Evolutionary conservation across 2,888 invertebrate genomes (phyloP), one percentile per base, ranked within the genome.

Genomic region (Vanessa cardui): DNA sequence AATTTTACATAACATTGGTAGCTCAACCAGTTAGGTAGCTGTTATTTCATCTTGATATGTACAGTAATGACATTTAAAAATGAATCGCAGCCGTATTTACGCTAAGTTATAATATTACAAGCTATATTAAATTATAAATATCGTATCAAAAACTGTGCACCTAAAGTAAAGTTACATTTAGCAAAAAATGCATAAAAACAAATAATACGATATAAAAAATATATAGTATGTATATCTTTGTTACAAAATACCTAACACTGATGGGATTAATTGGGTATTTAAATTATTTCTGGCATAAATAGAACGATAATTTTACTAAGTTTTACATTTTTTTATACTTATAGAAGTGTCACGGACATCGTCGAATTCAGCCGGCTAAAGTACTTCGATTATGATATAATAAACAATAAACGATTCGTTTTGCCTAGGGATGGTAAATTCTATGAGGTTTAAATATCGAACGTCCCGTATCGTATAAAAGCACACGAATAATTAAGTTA

Each of bases 181-280:
- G 86, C 87, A 87, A 86, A 86, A 84, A 83, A 84, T 84, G 80
- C 80, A 73, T 84, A 82, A 80, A 83, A 87, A 82, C 78, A 76
- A 84, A 85, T 83, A 84, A 79, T 83, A 82, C 72, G n/a, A 70
- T 78, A 87, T 88, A 82, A 87, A 89, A 89, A 88, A 88, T 87
- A 83, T 81, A 81, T 76, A 83, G 78, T 83, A 79, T 79, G 78
- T 83, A 79, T 79, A 80, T 84, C 80, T 85, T 67, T 58, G 46
- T 60, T 63, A 62, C 62, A 64, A 64, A 77, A 78, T 78, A 76
- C 77, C 76, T 79, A 46, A 20, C 44, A 58, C 12, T 46, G 59
- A 26, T 59, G 59, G 59, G 59, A 45, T 12, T 9, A 39, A 39
- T 20, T 50, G 39, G 39, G 39, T 39, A 39, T 39, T 39, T 39